Base-by-base conservation (phyloP, 30 jellyfish, hydroid and myxozoan genomes). In the Pelagia noctiluca region DNA sequence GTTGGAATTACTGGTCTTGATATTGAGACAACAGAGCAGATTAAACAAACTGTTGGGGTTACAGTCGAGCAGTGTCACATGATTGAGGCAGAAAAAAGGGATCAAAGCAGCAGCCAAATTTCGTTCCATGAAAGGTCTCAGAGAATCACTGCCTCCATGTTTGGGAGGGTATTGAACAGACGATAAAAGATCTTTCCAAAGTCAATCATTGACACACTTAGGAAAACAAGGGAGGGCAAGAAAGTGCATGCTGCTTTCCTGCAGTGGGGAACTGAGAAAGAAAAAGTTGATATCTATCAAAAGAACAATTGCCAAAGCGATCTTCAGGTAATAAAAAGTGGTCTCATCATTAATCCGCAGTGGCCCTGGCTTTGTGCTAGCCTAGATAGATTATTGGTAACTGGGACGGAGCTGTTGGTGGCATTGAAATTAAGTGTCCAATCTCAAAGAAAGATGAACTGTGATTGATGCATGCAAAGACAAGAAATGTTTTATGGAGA, bases 261-360 rank as follows among this genome's bases (percentile, higher is more conserved):
- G 19, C 30, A 71, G 34, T 81, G 91, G 91, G 87, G 91, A 2
- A 36, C 16, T 3, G 63, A 65, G 50, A 36, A 81, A 22, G 87
- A 81, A 61, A 78, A 36, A 8, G 70, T 78, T 28, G 86, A 76
- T 2, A 50, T 19, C 21, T 72, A 72, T 67, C 23, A 11, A 22
- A 26, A 19, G 24, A 29, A 66, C 2, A 28, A 24, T 66, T 33
- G 57, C 52, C 79, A 66, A 25, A 33, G 16, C 18, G 29, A 66
- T 1, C 57, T 8, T 18, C 60, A 8, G 22, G 57, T 23, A 8
- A 66, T 66, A 2, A 1, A 66, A 32, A 24, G 79, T 52, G 76
- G 87, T 50, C 68, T 75, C 31, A 32, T 75, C 53, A 52, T 75
- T 4, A 75, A 81, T 35, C 89, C 78, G n/a, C n/a, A n/a, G n/a